Percentiles rank a stretch among this genome's conserved stretches.
These are phyloP conservation scores for Pteropus alecto DNA, from an alignment of 2,113 vertebrate species.

Conservation along the genomic window DNA sequence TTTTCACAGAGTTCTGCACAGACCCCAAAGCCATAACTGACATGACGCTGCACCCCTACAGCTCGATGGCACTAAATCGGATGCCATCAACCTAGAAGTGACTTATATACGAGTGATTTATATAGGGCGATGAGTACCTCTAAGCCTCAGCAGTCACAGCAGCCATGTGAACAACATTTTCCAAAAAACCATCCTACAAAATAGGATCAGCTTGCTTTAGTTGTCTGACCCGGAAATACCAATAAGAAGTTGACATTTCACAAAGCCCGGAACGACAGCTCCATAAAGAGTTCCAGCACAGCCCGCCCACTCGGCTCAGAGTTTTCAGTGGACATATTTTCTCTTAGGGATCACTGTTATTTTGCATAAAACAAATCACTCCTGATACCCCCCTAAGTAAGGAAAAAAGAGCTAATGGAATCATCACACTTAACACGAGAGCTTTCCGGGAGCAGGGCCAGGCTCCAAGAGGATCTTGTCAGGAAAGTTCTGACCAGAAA, in stretches of 20 bases:
- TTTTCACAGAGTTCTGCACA: neutral
- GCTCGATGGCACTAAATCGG: neutral
- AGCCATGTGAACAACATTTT: neutral
- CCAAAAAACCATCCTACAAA: neutral
- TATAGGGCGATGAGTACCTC: neutral
- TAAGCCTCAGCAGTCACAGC: neutral
- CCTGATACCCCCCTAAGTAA: no score
- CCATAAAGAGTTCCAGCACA: neutral
- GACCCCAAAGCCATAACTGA: neutral
- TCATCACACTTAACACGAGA: neutral
- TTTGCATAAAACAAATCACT: neutral
- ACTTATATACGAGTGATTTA: neutral
- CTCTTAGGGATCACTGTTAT: neutral
- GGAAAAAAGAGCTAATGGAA: neutral
- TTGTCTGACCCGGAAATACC: neutral
- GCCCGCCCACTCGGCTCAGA: neutral
- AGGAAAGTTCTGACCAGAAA: conserved; percentile 41
- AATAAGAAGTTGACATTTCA: neutral
- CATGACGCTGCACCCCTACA: neutral
- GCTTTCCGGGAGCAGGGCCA: neutral
- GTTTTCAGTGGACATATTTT: neutral
- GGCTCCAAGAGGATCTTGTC: neutral
- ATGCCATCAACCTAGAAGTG: neutral
- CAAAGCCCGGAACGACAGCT: neutral
- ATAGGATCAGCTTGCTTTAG: neutral